Evolutionary conservation across 2,888 invertebrate species (phyloP).

Genomic region (Macaria notata): DNA sequence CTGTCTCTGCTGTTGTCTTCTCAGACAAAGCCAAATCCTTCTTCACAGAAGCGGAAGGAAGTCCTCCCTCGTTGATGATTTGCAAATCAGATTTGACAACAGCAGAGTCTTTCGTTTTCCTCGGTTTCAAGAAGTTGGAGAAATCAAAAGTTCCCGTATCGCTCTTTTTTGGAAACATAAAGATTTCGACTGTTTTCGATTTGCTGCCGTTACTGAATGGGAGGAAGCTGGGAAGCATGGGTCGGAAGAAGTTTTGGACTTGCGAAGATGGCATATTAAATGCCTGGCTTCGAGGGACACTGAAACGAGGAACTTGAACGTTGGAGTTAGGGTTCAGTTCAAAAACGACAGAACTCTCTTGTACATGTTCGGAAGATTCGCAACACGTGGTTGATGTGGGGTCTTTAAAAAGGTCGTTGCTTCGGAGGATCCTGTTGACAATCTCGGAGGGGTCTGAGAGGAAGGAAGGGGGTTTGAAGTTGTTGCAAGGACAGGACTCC

Average conservation of each 20-base stretch:
- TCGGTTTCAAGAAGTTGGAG: constrained; percentile 21
- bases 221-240: not conserved
- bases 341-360: constrained; percentile 58
- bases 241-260: not conserved
- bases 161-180: constrained; percentile 63
- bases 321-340: constrained; percentile 50
- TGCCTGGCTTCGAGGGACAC: too few species aligned
- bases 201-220: constrained; percentile 32
- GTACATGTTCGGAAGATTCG: constrained; percentile 60
- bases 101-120: constrained; percentile 9
- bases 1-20: constrained; percentile 31
- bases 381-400: constrained; percentile 59
- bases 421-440: constrained; percentile 57
- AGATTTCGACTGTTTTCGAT: constrained; percentile 60
- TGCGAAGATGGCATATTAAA: too few species aligned
- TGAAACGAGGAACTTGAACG: too few species aligned
- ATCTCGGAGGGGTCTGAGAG: constrained; percentile 49
- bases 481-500: constrained; percentile 59
- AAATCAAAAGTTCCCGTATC: constrained; percentile 36
- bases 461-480: constrained; percentile 43
- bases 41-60: constrained; percentile 47
- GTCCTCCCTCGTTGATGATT: constrained; percentile 57
- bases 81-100: constrained; percentile 48
- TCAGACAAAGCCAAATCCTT: constrained; percentile 53
- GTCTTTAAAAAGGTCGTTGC: constrained; percentile 60